Evolutionary conservation across 2,888 invertebrate genomes (phyloP).

Genomic region (Hipparchia sbordonii): DNA sequence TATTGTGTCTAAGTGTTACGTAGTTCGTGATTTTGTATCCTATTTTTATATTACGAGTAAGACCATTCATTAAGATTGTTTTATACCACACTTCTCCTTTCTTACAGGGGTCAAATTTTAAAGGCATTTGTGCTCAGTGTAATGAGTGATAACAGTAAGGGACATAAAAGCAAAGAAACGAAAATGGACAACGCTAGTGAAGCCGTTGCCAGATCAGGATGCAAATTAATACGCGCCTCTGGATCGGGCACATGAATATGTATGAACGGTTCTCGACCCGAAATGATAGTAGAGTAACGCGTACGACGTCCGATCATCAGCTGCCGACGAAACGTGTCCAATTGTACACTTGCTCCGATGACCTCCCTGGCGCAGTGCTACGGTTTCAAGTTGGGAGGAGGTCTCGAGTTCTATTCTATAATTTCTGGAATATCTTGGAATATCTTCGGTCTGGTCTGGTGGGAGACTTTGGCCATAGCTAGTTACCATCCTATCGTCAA

Average conservation of each 20-base stretch:
- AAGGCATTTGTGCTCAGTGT: neutral
- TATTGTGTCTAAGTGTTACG: too few relatives aligned
- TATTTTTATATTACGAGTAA: too few relatives aligned
- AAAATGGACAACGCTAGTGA: slow-evolving; percentile 69
- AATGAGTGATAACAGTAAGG: slow-evolving; percentile 30
- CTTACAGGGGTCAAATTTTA: neutral
- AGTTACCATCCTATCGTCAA: too few relatives aligned
- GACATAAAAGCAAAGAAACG: slow-evolving; percentile 65
- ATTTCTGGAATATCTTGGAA: too few relatives aligned
- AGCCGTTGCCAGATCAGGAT: slow-evolving; percentile 66
- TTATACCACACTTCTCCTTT: neutral
- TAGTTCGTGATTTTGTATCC: neutral
- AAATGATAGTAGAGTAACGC: slow-evolving; percentile 2
- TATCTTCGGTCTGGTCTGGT: too few relatives aligned
- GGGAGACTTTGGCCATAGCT: too few relatives aligned
- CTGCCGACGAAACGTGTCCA: neutral
- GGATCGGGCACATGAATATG: slow-evolving; percentile 78
- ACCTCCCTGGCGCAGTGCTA: too few relatives aligned
- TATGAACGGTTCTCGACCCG: slow-evolving; percentile 59
- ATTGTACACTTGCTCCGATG: neutral
- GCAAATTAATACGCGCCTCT: slow-evolving; percentile 80
- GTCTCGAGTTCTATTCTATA: too few relatives aligned
- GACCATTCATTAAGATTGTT: too few relatives aligned
- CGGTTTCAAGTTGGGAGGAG: too few relatives aligned
- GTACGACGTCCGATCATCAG: slow-evolving; percentile 1